These are phyloP conservation scores for Meloidogyne hapla DNA, from an alignment of 1,140 invertebrate species.

Conservation along the genomic window DNA sequence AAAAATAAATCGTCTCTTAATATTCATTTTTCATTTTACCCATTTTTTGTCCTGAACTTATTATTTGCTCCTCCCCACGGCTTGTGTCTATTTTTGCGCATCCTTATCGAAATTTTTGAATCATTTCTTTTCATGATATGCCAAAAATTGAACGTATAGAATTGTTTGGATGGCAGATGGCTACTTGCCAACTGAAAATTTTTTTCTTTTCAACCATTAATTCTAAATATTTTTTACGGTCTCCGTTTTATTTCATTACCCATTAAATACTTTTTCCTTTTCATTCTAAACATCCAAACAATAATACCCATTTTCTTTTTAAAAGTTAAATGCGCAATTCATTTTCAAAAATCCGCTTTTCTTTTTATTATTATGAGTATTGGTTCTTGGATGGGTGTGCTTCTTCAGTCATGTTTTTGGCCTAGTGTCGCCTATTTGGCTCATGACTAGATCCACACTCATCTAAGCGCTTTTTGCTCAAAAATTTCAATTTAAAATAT, in stretches of 20 bases:
- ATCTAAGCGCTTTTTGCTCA: slow-evolving; percentile 32
- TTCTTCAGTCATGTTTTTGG: slow-evolving; percentile 24
- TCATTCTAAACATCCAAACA: background rate
- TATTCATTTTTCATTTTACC: background rate
- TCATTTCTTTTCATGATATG: background rate
- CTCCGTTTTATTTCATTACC: background rate
- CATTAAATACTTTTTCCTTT: slow-evolving; percentile 13
- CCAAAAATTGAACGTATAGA: background rate
- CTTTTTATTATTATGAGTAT: background rate
- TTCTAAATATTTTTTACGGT: too few species aligned
- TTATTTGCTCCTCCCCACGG: background rate
- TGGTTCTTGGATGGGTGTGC: slow-evolving; percentile 31
- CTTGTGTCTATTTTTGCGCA: background rate
- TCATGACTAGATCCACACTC: slow-evolving; percentile 50
- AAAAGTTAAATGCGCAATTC: background rate
- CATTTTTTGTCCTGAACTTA: background rate
- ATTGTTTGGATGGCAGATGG: background rate
- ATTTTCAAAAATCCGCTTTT: background rate
- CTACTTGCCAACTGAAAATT: background rate
- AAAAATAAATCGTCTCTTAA: background rate
- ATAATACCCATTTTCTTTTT: background rate
- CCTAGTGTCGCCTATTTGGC: background rate
- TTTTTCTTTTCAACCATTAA: background rate
- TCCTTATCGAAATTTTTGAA: background rate
- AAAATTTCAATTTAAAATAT: background rate